Evolutionary conservation across 2,888 invertebrate species (phyloP), one percentile per base, ranked within the genome.

Genomic region (Lasioglossum marginatum): DNA sequence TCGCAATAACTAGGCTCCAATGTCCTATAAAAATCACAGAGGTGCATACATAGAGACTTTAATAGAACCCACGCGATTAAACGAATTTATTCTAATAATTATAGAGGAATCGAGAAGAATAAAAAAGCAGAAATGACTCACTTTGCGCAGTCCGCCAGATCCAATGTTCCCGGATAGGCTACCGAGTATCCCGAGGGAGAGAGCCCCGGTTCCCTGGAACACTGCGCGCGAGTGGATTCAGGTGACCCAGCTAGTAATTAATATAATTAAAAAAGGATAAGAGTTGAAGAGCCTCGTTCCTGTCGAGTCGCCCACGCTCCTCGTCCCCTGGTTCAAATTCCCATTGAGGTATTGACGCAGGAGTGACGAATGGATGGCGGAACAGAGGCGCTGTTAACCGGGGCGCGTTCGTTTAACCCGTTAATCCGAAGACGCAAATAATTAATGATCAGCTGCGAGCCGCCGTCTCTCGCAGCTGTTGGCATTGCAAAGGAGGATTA

Each of bases 371-470:
- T 73, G 71, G 37, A 63, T 60, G 40, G 57, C 37, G 76, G 45
- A n/a, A 71, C 81, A 34, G 76, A 83, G 77, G 45, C 31, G 70
- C 76, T 27, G 48, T 73, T 73, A 52, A 82, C 77, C 77, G 77
- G 60, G 23, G 43, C 63, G 77, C 66, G 76, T 74, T 81, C 81
- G 79, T 76, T 82, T 85, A 83, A 85, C 85, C 82, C 75, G 83
- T 83, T 89, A 86, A 90, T 89, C 88, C 86, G 63, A 66, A 57
- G 81, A 78, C 81, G 84, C 90, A 81, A 90, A 89, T 91, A 90
- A 89, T 91, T 88, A 90, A 89, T 83, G 87, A 88, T 90, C 91
- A 89, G 87, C 89, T 87, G 86, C 74, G 83, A 83, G 31, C 68
- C 75, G 81, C 14, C 60, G 70, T 83, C 76, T 71, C 77, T 37